Evolutionary conservation across 2,888 invertebrate species (phyloP), one percentile per base, ranked within the genome.

Genomic region (Sialis lutaria): DNA sequence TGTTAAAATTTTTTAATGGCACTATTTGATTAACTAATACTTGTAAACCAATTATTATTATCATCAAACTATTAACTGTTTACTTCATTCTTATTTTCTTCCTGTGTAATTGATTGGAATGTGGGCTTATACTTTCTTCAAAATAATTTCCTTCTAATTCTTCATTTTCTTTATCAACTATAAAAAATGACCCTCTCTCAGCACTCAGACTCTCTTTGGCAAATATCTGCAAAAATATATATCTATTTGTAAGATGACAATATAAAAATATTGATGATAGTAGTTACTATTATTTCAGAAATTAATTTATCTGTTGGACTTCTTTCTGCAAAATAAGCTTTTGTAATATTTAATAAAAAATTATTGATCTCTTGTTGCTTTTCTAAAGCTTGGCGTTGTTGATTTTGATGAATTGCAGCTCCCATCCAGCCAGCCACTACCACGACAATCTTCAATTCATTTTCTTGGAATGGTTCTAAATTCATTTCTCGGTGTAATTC

Each of bases 251-350:
- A n/a, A 43, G 43, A 2, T 33, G 9, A 9, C 8, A 9, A 9
- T 9, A 35, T 4, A 35, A n/a, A 35, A 35, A 35, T 35, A 35
- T 35, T 4, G 9, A 35, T 35, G 22, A 22, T 22, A 32, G 33
- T 31, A 55, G 60, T 55, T 58, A 74, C 75, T 60, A 75, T 64
- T 65, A 75, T 72, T 58, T 76, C 75, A 33, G 72, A 70, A 2
- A 77, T 67, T 67, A 76, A 69, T 31, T 72, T 74, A 49, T 75
- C 75, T 12, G 74, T 64, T 5, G 67, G 64, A 0, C 72, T 70
- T 2, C 67, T 63, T 48, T 74, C 72, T 41, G 72, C 70, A 62
- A 74, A 76, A 59, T 74, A 76, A 44, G 60, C 61, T 51, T 64
- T 60, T 9, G 62, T 63, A 44, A 67, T 52, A 47, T 64, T 58